Percentiles rank a stretch among this genome's conserved stretches.
These are phyloP conservation scores for Elysia chlorotica DNA, from an alignment of 1,140 invertebrate genomes.

Conservation along the genomic window DNA sequence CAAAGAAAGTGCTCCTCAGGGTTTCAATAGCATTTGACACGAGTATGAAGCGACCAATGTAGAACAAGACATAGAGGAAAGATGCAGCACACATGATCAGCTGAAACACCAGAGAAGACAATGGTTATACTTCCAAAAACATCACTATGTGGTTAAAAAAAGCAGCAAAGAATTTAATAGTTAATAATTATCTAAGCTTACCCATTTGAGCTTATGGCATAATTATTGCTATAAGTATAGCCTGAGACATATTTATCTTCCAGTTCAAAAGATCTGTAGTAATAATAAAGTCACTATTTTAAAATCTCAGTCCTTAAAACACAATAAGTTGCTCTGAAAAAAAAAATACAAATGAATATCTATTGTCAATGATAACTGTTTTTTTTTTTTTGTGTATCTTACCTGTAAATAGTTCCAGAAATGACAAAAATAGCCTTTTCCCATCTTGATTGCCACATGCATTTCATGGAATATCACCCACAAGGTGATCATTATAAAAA, in stretches of 20 bases:
- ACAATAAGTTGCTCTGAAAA: no score
- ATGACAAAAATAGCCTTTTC: conserved; percentile 34
- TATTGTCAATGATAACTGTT: no score
- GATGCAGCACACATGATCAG: conserved; percentile 36
- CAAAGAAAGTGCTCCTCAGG: conserved; percentile 51
- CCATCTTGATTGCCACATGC: conserved; percentile 26
- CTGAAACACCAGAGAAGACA: no score
- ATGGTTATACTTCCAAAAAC: no score
- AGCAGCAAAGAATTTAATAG: no score
- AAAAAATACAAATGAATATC: no score
- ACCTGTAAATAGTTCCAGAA: conserved; percentile 50
- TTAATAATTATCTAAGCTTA: no score
- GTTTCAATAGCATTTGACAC: conserved; percentile 46
- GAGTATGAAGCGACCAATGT: conserved; percentile 52
- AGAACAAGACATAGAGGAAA: conserved; percentile 45
- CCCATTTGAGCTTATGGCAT: no score
- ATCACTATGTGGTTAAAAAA: no score
- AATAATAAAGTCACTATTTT: no score
- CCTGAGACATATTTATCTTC: neutral
- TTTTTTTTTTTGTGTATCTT: no score
- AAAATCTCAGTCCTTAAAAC: no score
- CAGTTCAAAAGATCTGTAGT: neutral
- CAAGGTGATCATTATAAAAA: conserved; percentile 51
- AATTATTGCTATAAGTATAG: neutral
- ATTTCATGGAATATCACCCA: conserved; percentile 36